Base-by-base conservation (phyloP, 2,888 invertebrate genomes). In the Pollenia labialis region DNA sequence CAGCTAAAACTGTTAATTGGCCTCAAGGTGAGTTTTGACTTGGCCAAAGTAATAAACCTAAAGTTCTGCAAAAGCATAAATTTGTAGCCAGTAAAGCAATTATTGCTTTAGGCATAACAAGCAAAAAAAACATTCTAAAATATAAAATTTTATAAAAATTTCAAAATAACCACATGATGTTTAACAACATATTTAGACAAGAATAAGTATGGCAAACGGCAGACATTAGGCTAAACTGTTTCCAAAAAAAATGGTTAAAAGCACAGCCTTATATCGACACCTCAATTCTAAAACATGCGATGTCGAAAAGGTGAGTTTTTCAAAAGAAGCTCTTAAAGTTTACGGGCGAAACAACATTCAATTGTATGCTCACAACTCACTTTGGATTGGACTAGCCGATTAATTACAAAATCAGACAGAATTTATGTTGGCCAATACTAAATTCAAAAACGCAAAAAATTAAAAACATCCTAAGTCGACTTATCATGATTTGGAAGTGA, bases 1-100 rank as follows among this genome's bases (percentile, higher is more conserved):
- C 75, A 71, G 81, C 56, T 64, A 69, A 62, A 85, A 85, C 82
- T 82, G 74, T 83, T 86, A 82, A 83, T 86, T 86, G 75, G 83
- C 86, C 85, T 80, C 79, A 86, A 86, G 85, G 79, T 79, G 82
- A 86, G 80, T 66, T 75, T 71, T 60, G 46, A 62, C 64, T 79
- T 60, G 56, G n/a, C 52, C 16, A 44, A 66, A 40, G 71, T 16
- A 58, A 62, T 62, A 80, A 71, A 80, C 58, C 64, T 42, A 32
- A 8, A 54, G 3, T 64, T 75, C 60, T 46, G 44, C 16, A 18
- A 64, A 50, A 69, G 40, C 11, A 79, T 82, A 79, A 75, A 75
- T 75, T 82, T 75, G 23, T 54, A 52, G 60, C 62, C 62, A 18
- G 23, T 64, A 48, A 74, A 74, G 60, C 68, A 82, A 86, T 68